A percentile compares a stretch with the other conserved stretches of the same genome.
These are phyloP conservation scores for Mastigias papua DNA, from an alignment of 30 jellyfish, hydroid and myxozoan genomes.

Conservation along the genomic window DNA sequence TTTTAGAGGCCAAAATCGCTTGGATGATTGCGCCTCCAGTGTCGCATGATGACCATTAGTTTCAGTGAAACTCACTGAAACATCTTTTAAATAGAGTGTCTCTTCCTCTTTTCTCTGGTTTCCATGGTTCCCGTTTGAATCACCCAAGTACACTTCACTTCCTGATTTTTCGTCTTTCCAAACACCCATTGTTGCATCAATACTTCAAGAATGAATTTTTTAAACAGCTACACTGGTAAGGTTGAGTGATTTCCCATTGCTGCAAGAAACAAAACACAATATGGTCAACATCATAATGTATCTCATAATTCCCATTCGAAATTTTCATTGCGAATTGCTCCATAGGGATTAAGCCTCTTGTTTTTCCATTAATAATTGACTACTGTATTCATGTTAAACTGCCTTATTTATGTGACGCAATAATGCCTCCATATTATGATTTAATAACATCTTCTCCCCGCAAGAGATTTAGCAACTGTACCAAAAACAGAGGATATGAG, in stretches of 20 bases:
- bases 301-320: background rate
- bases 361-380: conserved; percentile 1
- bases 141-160: background rate
- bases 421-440: conserved; percentile 1
- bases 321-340: background rate
- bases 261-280: background rate
- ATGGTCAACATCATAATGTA: background rate
- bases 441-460: conserved; percentile 4
- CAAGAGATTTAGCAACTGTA: conserved; percentile 25
- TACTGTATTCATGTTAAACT: background rate
- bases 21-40: conserved; percentile 39
- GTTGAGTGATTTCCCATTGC: background rate
- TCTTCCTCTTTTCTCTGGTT: conserved; percentile 27
- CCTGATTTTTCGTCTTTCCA: conserved; percentile 34
- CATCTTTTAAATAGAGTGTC: conserved; percentile 20
- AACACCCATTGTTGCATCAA: conserved; percentile 22
- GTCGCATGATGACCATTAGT: conserved; percentile 55
- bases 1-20: conserved; percentile 32
- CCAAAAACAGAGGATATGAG: background rate
- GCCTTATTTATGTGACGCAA: background rate
- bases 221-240: background rate
- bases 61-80: conserved; percentile 36
- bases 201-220: background rate
- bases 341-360: background rate
- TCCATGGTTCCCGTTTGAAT: conserved; percentile 8